These are phyloP conservation scores for Amiota minor DNA, from an alignment of 2,888 invertebrate species.

Conservation along the genomic window DNA sequence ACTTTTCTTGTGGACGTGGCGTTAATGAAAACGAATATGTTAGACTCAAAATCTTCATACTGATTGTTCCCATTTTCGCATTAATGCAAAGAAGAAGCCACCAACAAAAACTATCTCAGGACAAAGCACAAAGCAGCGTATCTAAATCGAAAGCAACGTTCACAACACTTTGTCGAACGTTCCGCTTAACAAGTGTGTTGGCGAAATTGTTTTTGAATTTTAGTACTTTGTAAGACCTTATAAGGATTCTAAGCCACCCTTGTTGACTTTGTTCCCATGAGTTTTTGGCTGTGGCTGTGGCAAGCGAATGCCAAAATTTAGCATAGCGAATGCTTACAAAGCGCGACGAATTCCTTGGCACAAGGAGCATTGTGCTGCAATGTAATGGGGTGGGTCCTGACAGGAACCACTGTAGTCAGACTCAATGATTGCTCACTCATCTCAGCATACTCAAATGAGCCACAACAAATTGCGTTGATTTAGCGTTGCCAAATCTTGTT, in stretches of 20 bases:
- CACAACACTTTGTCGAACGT: conserved; percentile 45
- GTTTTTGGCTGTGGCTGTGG: conserved; percentile 36
- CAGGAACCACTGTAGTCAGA: neutral
- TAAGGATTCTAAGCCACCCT: conserved; percentile 38
- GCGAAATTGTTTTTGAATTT: conserved; percentile 65
- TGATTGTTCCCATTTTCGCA: neutral
- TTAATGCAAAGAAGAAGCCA: neutral
- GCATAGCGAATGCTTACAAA: conserved; percentile 71
- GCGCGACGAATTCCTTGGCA: conserved; percentile 69
- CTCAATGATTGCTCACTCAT: conserved; percentile 49
- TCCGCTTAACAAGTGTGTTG: conserved; percentile 43
- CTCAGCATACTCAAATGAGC: conserved; percentile 65
- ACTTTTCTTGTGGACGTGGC: conserved; percentile 41
- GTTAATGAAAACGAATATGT: conserved; percentile 53
- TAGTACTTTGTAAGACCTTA: conserved; percentile 53
- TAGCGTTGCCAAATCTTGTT: conserved; percentile 69
- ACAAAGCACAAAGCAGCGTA: conserved; percentile 41
- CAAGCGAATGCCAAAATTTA: conserved; percentile 48
- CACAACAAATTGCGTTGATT: conserved; percentile 68
- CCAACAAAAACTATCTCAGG: conserved; percentile 20
- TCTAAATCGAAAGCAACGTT: conserved; percentile 47
- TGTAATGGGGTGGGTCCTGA: conserved; percentile 4
- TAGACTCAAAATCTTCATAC: neutral
- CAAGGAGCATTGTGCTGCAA: conserved; percentile 42
- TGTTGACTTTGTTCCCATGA: conserved; percentile 58